These are phyloP conservation scores for Pedionomus torquatus DNA, from an alignment of 2,113 vertebrate species.

Conservation along the genomic window DNA sequence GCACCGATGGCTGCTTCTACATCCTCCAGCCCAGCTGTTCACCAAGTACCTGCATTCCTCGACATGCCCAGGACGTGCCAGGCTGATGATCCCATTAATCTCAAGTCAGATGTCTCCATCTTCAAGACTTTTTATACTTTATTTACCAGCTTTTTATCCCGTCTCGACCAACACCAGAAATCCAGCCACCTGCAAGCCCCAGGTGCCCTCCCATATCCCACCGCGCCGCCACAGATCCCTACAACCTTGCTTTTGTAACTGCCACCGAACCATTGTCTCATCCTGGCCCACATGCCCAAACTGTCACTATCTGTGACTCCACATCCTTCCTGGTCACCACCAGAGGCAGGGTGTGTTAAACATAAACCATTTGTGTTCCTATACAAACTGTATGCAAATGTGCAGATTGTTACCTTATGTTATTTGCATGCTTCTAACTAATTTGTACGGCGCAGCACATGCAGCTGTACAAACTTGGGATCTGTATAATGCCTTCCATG, in stretches of 20 bases:
- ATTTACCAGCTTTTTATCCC: background rate
- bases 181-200: background rate
- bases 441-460: background rate
- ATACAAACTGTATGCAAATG: conserved; percentile 17
- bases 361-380: background rate
- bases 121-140: background rate
- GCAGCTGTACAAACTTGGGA: background rate
- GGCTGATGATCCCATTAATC: background rate
- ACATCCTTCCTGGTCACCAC: background rate
- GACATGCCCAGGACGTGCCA: background rate
- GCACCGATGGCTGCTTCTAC: background rate
- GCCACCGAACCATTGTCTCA: background rate
- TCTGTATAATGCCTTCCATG: background rate
- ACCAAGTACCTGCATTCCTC: background rate
- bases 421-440: conserved; percentile 8
- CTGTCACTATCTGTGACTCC: background rate
- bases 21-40: background rate
- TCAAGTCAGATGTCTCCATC: background rate
- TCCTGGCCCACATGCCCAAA: background rate
- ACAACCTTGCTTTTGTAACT: background rate
- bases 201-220: background rate
- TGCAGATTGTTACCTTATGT: background rate
- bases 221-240: background rate
- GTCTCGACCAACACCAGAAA: background rate
- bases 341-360: background rate